phyloP scores from a whole-genome alignment of 2,888 invertebrate genomes.

The Sylvicola cinctus region DNA sequence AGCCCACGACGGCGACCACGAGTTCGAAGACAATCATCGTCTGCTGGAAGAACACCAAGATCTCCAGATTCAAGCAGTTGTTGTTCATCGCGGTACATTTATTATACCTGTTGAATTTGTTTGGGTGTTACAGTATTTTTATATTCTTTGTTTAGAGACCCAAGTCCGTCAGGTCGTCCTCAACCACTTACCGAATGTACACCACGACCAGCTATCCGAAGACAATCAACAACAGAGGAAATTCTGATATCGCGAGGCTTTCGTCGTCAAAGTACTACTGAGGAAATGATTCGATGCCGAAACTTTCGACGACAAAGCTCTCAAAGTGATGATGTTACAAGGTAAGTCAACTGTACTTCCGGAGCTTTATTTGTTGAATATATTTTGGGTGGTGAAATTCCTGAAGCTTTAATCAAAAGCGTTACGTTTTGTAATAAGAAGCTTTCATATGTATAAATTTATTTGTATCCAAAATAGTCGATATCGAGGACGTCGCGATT shows the following conservation, averaged over 20 bases:
- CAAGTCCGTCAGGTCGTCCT: slow-evolving; percentile 53
- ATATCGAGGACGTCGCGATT: slow-evolving; percentile 36
- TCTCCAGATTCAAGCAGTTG: slow-evolving; percentile 59
- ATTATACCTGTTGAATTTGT: not conserved
- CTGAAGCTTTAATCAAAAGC: no score
- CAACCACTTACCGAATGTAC: slow-evolving; percentile 29
- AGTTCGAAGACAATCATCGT: slow-evolving; percentile 58
- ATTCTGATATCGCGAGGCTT: slow-evolving; percentile 79
- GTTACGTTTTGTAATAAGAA: no score
- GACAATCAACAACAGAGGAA: slow-evolving; percentile 82
- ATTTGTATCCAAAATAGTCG: no score
- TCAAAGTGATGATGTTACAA: slow-evolving; percentile 53
- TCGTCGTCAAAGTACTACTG: slow-evolving; percentile 73
- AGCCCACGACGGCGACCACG: slow-evolving; percentile 54
- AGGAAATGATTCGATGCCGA: slow-evolving; percentile 80
- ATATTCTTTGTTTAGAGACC: slow-evolving; percentile 33
- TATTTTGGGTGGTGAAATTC: not conserved
- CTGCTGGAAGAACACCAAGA: slow-evolving; percentile 39
- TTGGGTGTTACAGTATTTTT: not conserved
- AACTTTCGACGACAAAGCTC: slow-evolving; percentile 81
- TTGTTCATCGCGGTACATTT: slow-evolving; percentile 31
- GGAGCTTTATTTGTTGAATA: not conserved
- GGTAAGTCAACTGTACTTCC: no score
- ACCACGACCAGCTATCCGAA: slow-evolving; percentile 52
- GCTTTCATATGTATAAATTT: no score